Base-by-base conservation (phyloP, 2,888 invertebrate species). In the Tortricodes alternella region DNA sequence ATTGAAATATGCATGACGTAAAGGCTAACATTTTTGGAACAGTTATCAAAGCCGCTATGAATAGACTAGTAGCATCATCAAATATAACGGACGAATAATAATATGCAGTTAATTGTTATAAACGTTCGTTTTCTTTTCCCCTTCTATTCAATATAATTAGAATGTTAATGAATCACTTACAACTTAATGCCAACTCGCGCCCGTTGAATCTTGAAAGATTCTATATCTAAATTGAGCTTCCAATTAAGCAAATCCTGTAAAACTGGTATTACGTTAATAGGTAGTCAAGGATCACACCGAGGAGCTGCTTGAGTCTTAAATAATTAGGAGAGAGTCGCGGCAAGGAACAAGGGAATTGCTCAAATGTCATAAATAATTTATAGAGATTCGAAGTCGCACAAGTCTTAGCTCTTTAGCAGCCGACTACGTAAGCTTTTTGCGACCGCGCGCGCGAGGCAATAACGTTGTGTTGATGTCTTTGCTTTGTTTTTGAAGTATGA, bases 341-440 rank as follows among this genome's bases (percentile, higher is more conserved):
- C 67, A 62, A 66, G 64, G 74, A 76, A 74, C 76, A 74, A 78
- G 78, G 74, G 77, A 79, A 83, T 79, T 81, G 74, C 75, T 80
- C 76, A 76, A 81, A 83, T 80, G 74, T 73, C 77, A 85, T 87
- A 84, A 86, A 87, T 86, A 78, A 86, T 86, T 87, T 85, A 86
- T 85, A 76, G 71, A 73, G 78, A 72, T 82, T 83, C 76, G 70
- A 78, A 81, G 78, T 74, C 71, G 76, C 72, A 74, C 74, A 83
- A 84, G 80, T 84, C 85, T 78, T 74, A 80, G 80, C 78, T 79
- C 82, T 76, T 79, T 71, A 76, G 71, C 74, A 73, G 71, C 66
- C 63, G 41, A 37, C 62, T 68, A 64, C 61, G 64, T 61, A 65
- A 62, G 62, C 64, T 62, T 61, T 65, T 66, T 61, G 62, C 64